These are phyloP conservation scores for Malurus melanocephalus DNA, from an alignment of 2,113 vertebrate genomes.

Conservation along the genomic window DNA sequence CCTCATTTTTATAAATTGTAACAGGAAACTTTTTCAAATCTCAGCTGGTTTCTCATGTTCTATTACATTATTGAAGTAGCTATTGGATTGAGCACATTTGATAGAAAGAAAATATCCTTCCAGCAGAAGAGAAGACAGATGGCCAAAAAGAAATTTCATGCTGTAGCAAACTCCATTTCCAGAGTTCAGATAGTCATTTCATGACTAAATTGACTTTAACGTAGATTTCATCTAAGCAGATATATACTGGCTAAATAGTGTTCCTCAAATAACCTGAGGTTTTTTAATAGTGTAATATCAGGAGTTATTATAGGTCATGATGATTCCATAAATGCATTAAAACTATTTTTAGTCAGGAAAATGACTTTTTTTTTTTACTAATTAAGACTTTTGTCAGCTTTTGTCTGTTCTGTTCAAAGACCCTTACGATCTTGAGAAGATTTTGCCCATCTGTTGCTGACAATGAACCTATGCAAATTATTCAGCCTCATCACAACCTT, in stretches of 20 bases:
- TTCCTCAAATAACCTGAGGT: background rate
- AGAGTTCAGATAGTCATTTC: background rate
- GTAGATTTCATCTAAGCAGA: background rate
- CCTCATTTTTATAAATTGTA: slow-evolving; percentile 8
- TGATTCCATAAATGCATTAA: background rate
- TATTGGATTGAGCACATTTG: background rate
- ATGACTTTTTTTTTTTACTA: background rate
- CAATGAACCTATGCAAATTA: background rate
- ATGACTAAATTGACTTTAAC: background rate
- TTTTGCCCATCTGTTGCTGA: background rate
- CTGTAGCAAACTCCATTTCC: background rate
- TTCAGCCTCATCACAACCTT: background rate
- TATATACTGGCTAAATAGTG: background rate
- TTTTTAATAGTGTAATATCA: background rate
- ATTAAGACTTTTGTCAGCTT: background rate
- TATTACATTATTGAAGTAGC: background rate
- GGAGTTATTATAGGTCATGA: background rate
- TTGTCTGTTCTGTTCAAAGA: background rate
- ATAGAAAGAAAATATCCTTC: slow-evolving; percentile 6
- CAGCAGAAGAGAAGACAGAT: background rate
- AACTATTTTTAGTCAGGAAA: background rate
- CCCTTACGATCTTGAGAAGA: background rate
- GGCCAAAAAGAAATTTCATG: background rate
- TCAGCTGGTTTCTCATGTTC: slow-evolving; percentile 4
- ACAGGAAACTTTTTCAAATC: slow-evolving; percentile 16